Evolutionary conservation across 2,888 invertebrate genomes (phyloP).

Genomic region (Frankliniella fusca): DNA sequence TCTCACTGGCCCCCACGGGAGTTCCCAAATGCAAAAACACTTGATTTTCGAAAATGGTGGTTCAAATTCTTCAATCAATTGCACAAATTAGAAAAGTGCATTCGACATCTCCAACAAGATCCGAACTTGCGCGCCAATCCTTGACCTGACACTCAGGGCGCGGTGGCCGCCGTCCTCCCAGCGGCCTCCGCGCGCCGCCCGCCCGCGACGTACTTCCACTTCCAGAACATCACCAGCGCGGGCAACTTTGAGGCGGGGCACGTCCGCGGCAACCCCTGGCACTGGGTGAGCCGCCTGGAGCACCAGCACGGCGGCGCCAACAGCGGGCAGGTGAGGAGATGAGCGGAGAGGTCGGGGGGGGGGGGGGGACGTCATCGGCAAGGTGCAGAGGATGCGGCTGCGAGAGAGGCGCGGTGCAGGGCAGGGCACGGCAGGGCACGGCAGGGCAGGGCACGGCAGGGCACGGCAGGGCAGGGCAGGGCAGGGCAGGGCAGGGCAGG

Average conservation of each 20-base stretch:
- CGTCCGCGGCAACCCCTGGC: conserved; percentile 45
- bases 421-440: background rate
- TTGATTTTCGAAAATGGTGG: no score
- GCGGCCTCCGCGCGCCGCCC: background rate
- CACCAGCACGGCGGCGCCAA: conserved; percentile 44
- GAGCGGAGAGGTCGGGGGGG: background rate
- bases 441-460: background rate
- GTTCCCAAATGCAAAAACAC: no score
- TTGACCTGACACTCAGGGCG: background rate
- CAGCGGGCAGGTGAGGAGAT: conserved; percentile 43
- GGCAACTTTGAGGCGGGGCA: conserved; percentile 45
- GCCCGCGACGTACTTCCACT: conserved; percentile 42
- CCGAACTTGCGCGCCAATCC: no score
- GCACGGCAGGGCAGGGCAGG: no score
- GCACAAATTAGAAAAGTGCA: no score
- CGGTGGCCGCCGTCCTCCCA: background rate
- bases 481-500: no score
- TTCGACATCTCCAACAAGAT: no score
- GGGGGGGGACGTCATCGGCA: background rate
- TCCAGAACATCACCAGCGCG: conserved; percentile 45
- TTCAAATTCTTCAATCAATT: no score
- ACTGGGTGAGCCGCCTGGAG: conserved; percentile 45
- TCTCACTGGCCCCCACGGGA: no score
- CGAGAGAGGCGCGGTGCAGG: background rate
- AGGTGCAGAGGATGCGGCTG: background rate